phyloP scores from a whole-genome alignment of 2,888 invertebrate genomes.

The Pseudococcus viburni region DNA sequence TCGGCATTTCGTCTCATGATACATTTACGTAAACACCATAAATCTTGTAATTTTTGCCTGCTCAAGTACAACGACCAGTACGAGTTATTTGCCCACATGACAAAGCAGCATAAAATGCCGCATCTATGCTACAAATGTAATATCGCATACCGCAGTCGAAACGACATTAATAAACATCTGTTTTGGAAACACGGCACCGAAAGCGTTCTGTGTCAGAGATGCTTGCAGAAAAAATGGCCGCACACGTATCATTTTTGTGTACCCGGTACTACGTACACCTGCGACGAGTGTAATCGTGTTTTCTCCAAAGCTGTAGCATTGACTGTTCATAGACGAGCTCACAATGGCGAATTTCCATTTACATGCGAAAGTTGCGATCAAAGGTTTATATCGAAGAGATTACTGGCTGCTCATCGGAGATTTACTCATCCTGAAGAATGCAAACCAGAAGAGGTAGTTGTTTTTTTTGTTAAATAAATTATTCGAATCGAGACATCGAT shows the following conservation, averaged over 20 bases:
- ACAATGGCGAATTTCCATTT: slow-evolving; percentile 81
- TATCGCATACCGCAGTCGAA: slow-evolving; percentile 89
- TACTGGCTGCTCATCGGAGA: slow-evolving; percentile 79
- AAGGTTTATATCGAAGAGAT: slow-evolving; percentile 85
- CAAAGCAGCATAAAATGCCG: slow-evolving; percentile 87
- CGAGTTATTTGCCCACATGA: slow-evolving; percentile 87
- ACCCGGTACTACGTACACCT: slow-evolving; percentile 83
- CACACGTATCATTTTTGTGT: slow-evolving; percentile 93
- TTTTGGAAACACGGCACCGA: slow-evolving; percentile 95
- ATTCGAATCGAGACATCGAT: not conserved
- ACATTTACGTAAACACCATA: slow-evolving; percentile 86
- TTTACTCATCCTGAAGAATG: slow-evolving; percentile 60
- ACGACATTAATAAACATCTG: slow-evolving; percentile 89
- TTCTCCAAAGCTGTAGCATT: slow-evolving; percentile 84
- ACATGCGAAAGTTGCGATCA: slow-evolving; percentile 82
- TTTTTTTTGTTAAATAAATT: not conserved
- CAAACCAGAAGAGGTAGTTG: not conserved
- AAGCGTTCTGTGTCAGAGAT: slow-evolving; percentile 86
- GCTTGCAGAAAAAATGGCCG: slow-evolving; percentile 91
- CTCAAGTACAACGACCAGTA: slow-evolving; percentile 86
- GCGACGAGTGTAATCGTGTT: slow-evolving; percentile 84
- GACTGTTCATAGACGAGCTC: slow-evolving; percentile 88
- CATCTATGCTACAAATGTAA: slow-evolving; percentile 91
- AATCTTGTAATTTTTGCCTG: slow-evolving; percentile 89
- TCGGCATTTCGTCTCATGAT: slow-evolving; percentile 91